Evolutionary conservation across 2,113 vertebrate genomes (phyloP).

Genomic region (Sebastes fasciatus): DNA sequence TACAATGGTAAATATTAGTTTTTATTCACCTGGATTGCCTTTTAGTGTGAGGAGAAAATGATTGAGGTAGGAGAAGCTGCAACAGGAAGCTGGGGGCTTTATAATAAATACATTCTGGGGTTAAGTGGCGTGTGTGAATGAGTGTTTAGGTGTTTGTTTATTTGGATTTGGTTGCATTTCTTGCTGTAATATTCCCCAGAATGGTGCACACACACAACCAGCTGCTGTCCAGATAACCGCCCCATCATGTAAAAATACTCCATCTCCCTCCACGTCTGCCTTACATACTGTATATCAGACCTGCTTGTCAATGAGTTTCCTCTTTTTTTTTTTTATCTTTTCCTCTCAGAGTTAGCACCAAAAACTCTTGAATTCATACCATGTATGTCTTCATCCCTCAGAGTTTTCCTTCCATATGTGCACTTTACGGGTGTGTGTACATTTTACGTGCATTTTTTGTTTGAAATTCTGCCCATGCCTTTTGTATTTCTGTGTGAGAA

Average conservation of each 20-base stretch:
- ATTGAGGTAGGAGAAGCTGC: constrained; percentile 8
- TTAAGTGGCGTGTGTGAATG: constrained; percentile 5
- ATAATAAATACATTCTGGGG: constrained; percentile 20
- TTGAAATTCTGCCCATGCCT: constrained; percentile 47
- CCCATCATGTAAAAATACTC: constrained; percentile 12
- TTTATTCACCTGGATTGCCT: constrained; percentile 81
- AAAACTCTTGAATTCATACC: constrained; percentile 33
- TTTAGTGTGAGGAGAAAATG: constrained; percentile 51
- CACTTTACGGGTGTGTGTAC: constrained; percentile 64
- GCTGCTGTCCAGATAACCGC: constrained; percentile 39
- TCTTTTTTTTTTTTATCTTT: not conserved
- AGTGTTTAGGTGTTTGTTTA: not conserved
- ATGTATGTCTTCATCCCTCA: constrained; percentile 36
- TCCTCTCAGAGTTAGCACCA: not conserved
- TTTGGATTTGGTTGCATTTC: constrained; percentile 45
- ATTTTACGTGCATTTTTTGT: constrained; percentile 25
- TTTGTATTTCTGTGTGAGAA: constrained; percentile 58
- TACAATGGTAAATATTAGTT: constrained; percentile 19
- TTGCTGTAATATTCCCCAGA: constrained; percentile 19
- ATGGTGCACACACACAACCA: constrained; percentile 2
- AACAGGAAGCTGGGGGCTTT: constrained; percentile 13
- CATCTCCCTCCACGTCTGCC: constrained; percentile 34
- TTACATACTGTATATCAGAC: constrained; percentile 28
- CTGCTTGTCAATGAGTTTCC: constrained; percentile 4
- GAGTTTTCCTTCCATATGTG: constrained; percentile 50